These are phyloP conservation scores for Smithornis capensis DNA, from an alignment of 2,113 vertebrate genomes.

Conservation along the genomic window DNA sequence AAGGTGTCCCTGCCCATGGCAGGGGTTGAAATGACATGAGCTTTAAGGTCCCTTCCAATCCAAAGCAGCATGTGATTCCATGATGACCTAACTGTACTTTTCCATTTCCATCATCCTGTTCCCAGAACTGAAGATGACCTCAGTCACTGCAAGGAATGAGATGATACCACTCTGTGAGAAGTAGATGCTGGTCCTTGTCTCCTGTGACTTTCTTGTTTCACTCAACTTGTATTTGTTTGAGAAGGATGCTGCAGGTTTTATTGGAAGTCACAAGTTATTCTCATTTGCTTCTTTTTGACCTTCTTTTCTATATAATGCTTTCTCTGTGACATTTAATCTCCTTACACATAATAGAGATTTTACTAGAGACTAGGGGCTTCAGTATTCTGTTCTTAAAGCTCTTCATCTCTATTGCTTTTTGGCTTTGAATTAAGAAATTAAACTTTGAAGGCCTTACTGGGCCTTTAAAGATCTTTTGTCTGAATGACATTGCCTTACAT, in stretches of 20 bases:
- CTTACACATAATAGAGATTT: neutral
- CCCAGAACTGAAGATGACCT: constrained; percentile 52
- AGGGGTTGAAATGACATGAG: neutral
- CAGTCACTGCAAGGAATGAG: constrained; percentile 7
- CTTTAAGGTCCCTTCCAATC: neutral
- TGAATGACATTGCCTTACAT: neutral
- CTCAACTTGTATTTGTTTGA: neutral
- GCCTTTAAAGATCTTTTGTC: neutral
- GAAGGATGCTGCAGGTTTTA: neutral
- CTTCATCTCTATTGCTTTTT: neutral
- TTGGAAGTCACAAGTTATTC: neutral
- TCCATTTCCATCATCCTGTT: constrained; percentile 33
- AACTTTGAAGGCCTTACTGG: neutral
- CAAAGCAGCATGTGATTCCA: neutral
- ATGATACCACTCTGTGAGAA: neutral
- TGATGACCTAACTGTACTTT: constrained; percentile 14
- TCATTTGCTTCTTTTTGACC: neutral
- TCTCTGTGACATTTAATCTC: neutral
- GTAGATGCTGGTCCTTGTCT: neutral
- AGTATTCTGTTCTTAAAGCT: neutral
- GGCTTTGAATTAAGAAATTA: neutral
- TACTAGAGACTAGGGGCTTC: neutral
- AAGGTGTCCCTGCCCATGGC: neutral
- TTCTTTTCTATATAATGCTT: neutral
- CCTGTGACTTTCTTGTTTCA: neutral